Evolutionary conservation across 2,113 vertebrate species (phyloP).

Genomic region (Oncorhynchus masou): DNA sequence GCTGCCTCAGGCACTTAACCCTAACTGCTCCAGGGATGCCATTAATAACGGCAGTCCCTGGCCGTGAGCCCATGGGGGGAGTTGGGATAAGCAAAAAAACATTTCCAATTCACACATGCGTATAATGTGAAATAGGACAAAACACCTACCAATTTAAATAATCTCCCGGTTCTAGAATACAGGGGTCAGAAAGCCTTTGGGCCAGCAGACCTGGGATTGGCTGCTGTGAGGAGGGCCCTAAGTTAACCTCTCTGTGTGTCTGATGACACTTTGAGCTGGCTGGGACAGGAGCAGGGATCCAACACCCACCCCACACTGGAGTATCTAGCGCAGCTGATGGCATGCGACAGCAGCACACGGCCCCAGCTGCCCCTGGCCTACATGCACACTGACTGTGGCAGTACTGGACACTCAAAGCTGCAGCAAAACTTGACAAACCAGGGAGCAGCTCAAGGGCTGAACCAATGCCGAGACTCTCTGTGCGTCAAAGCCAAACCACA

Average conservation of each 20-base stretch:
- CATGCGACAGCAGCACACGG: constrained; percentile 45
- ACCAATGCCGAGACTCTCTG: too few relatives aligned
- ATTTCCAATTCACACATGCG: too few relatives aligned
- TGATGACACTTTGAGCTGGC: constrained; percentile 59
- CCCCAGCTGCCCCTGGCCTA: constrained; percentile 20
- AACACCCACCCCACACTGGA: constrained; percentile 19
- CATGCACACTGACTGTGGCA: not conserved
- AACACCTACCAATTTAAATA: constrained; percentile 6
- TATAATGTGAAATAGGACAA: too few relatives aligned
- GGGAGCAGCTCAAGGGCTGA: not conserved
- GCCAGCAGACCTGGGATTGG: constrained; percentile 36
- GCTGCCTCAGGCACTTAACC: too few relatives aligned
- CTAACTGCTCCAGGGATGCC: too few relatives aligned
- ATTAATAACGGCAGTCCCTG: too few relatives aligned
- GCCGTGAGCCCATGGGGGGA: too few relatives aligned
- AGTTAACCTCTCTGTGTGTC: constrained; percentile 30
- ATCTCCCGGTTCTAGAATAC: constrained; percentile 26
- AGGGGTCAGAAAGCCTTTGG: constrained; percentile 16
- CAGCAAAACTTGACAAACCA: not conserved
- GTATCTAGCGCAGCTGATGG: constrained; percentile 34
- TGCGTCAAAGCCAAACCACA: not conserved
- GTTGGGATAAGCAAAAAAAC: too few relatives aligned
- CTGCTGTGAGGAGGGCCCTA: constrained; percentile 17
- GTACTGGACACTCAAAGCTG: constrained; percentile 1
- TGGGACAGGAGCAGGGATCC: constrained; percentile 46